phyloP scores from a whole-genome alignment of 2,888 invertebrate species.

The Eristalis arbustorum region DNA sequence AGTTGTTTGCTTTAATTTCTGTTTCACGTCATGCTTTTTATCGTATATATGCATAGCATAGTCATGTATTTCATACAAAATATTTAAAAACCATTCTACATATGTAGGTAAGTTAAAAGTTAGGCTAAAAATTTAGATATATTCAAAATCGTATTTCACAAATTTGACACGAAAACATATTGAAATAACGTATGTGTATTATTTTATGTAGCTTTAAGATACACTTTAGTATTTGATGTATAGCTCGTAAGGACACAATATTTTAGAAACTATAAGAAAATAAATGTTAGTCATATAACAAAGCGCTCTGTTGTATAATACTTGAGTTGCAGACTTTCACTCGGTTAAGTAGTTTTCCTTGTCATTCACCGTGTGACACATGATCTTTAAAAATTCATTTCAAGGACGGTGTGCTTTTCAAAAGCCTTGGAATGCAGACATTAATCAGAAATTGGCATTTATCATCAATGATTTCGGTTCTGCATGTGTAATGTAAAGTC shows the following conservation, averaged over 20 bases:
- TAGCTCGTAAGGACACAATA: constrained; percentile 41
- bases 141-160: constrained; percentile 54
- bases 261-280: constrained; percentile 43
- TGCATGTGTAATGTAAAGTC: too few species aligned
- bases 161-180: constrained; percentile 12
- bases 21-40: background rate
- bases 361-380: too few species aligned
- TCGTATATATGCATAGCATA: constrained; percentile 60
- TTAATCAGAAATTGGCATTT: too few species aligned
- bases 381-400: too few species aligned
- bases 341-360: too few species aligned
- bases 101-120: constrained; percentile 19
- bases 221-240: constrained; percentile 37
- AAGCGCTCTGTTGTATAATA: background rate
- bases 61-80: constrained; percentile 39
- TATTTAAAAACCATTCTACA: constrained; percentile 23
- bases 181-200: background rate
- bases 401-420: too few species aligned
- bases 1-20: background rate
- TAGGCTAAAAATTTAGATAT: constrained; percentile 44
- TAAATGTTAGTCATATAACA: constrained; percentile 35
- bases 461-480: too few species aligned
- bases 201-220: constrained; percentile 5
- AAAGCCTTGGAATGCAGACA: too few species aligned
- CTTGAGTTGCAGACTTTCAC: background rate